These are phyloP conservation scores for Cheilinus undulatus DNA, from an alignment of 2,113 vertebrate species.

Conservation along the genomic window DNA sequence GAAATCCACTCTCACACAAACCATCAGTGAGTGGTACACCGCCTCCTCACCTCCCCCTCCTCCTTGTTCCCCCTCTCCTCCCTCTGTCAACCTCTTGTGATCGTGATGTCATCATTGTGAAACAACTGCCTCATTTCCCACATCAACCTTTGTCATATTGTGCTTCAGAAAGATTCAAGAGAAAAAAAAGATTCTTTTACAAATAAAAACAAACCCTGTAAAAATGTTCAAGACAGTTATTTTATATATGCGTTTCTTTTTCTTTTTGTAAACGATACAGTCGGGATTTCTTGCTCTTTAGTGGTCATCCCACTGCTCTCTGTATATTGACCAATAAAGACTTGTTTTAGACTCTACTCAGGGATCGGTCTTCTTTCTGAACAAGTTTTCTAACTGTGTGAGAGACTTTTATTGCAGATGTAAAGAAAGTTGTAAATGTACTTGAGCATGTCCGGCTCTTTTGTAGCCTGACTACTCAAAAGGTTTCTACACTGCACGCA, in stretches of 20 bases:
- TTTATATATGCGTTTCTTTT: constrained; percentile 80
- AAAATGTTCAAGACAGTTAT: constrained; percentile 81
- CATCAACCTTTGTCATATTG: constrained; percentile 68
- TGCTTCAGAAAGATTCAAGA: constrained; percentile 66
- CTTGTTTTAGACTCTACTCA: constrained; percentile 89
- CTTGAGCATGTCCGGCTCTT: too few species aligned
- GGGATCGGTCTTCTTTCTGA: background rate
- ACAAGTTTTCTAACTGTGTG: too few species aligned
- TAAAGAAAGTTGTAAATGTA: too few species aligned
- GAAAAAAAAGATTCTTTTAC: constrained; percentile 76
- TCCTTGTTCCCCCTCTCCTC: constrained; percentile 13
- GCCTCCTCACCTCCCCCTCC: constrained; percentile 9
- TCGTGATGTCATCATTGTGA: constrained; percentile 82
- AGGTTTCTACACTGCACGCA: too few species aligned
- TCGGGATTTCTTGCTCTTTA: constrained; percentile 83
- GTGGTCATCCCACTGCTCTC: constrained; percentile 90
- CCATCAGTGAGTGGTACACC: background rate
- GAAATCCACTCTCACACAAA: constrained; percentile 2
- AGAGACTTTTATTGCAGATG: too few species aligned
- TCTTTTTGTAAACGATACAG: constrained; percentile 82
- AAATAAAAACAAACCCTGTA: constrained; percentile 80
- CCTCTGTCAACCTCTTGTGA: constrained; percentile 71
- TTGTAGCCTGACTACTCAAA: too few species aligned
- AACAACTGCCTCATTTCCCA: constrained; percentile 70
- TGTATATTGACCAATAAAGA: constrained; percentile 98